Conservation (phyloP, 2,888 invertebrate species). For the Amphipyra berbera region DNA sequence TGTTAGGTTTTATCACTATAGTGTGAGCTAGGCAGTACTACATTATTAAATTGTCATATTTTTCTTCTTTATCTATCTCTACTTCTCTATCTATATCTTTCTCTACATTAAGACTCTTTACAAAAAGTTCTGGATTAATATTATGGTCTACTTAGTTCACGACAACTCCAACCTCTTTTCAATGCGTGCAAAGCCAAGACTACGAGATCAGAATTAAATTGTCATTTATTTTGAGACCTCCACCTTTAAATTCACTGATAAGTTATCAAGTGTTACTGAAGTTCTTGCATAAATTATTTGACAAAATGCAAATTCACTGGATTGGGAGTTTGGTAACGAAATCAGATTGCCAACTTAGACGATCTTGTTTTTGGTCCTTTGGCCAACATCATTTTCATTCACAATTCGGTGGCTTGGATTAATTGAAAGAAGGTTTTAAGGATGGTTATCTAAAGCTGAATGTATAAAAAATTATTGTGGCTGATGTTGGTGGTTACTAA, state of each 20-base stretch:
- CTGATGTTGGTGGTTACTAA: too few relatives aligned
- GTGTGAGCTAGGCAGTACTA: too few relatives aligned
- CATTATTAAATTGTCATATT: too few relatives aligned
- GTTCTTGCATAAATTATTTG: conserved; percentile 40
- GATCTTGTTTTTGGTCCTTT: conserved; percentile 1
- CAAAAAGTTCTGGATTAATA: neutral
- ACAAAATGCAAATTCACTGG: conserved; percentile 36
- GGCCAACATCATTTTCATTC: neutral
- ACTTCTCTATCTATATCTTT: neutral
- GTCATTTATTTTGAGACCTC: conserved; percentile 9
- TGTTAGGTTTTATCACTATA: too few relatives aligned
- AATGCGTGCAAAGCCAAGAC: too few relatives aligned
- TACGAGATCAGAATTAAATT: conserved; percentile 3
- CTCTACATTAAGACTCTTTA: neutral
- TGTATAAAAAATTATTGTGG: too few relatives aligned
- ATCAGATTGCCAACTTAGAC: conserved; percentile 14
- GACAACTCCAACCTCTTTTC: neutral
- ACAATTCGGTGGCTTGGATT: neutral
- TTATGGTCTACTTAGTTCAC: neutral
- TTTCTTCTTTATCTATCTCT: too few relatives aligned
- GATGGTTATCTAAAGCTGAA: too few relatives aligned
- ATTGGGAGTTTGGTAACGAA: conserved; percentile 13
- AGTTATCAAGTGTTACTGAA: conserved; percentile 36
- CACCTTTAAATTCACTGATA: conserved; percentile 12
- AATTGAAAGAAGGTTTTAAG: neutral